Percentiles rank a stretch among this genome's conserved stretches.
phyloP scores from a whole-genome alignment of 2,888 invertebrate species.

The Eristalis pertinax region DNA sequence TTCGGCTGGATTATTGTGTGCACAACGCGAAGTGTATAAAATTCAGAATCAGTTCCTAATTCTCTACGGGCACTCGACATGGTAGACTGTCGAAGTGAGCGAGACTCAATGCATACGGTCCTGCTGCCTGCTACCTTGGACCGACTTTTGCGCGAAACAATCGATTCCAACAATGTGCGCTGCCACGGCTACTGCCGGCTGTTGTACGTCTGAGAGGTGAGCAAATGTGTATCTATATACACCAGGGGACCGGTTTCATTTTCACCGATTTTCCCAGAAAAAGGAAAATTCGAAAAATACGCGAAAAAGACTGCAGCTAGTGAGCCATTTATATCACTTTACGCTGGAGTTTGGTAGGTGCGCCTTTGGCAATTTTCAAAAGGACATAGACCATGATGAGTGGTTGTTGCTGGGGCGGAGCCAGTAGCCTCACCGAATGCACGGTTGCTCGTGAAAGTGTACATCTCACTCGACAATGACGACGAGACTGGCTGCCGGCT shows the following conservation, averaged over 20 bases:
- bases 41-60: slow-evolving; percentile 71
- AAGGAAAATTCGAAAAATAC: not conserved
- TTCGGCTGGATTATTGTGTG: slow-evolving; percentile 71
- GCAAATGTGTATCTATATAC: not conserved
- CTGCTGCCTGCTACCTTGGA: not conserved
- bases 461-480: slow-evolving; percentile 24
- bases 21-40: slow-evolving; percentile 70
- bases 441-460: slow-evolving; percentile 15
- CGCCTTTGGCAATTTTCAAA: slow-evolving; percentile 62
- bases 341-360: slow-evolving; percentile 28
- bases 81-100: not conserved
- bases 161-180: slow-evolving; percentile 31
- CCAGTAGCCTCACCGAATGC: slow-evolving; percentile 5
- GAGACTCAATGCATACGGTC: not conserved
- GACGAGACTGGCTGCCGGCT: slow-evolving; percentile 6
- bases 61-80: slow-evolving; percentile 54
- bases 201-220: slow-evolving; percentile 45
- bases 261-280: slow-evolving; percentile 51
- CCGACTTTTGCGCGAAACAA: slow-evolving; percentile 39
- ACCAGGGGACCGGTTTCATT: slow-evolving; percentile 56
- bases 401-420: slow-evolving; percentile 1
- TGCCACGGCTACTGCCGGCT: slow-evolving; percentile 22
- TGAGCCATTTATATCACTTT: slow-evolving; percentile 71
- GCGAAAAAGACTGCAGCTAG: slow-evolving; percentile 40
- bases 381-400: slow-evolving; percentile 30